Evolutionary conservation across 2,797 vertebrate genomes (phyloP).

Genomic region (Danio jaintianensis): DNA sequence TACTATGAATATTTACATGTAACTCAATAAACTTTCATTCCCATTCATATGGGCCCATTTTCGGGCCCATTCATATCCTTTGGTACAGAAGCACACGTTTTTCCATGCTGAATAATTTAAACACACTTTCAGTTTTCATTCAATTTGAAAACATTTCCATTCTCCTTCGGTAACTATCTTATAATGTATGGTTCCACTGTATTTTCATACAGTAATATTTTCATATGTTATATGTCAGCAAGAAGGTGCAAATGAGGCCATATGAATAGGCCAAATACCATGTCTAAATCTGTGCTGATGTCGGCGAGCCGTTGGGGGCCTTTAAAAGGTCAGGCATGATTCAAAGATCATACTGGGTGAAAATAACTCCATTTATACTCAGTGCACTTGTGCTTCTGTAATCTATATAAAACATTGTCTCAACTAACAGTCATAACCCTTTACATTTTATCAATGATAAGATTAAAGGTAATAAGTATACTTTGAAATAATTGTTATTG

Average conservation of each 20-base stretch:
- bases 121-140: not conserved
- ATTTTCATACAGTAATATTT: constrained; percentile 32
- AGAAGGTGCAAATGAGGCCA: constrained; percentile 6
- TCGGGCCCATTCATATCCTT: too few species aligned
- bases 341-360: constrained; percentile 39
- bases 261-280: constrained; percentile 25
- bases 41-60: too few species aligned
- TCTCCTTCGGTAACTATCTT: not conserved
- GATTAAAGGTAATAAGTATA: not conserved
- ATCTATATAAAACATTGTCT: constrained; percentile 6
- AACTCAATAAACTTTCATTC: too few species aligned
- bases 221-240: constrained; percentile 10
- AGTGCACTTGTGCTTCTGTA: constrained; percentile 28
- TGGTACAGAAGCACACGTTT: too few species aligned
- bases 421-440: not conserved
- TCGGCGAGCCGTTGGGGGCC: constrained; percentile 19
- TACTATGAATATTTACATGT: too few species aligned
- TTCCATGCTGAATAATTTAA: too few species aligned
- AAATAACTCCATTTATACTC: constrained; percentile 32
- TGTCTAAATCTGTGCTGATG: constrained; percentile 39
- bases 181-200: not conserved
- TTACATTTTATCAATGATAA: not conserved
- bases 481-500: not conserved
- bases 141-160: not conserved
- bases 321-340: constrained; percentile 52